Evolutionary conservation across 2,888 invertebrate genomes (phyloP).

Genomic region (Dolomedes plantarius): DNA sequence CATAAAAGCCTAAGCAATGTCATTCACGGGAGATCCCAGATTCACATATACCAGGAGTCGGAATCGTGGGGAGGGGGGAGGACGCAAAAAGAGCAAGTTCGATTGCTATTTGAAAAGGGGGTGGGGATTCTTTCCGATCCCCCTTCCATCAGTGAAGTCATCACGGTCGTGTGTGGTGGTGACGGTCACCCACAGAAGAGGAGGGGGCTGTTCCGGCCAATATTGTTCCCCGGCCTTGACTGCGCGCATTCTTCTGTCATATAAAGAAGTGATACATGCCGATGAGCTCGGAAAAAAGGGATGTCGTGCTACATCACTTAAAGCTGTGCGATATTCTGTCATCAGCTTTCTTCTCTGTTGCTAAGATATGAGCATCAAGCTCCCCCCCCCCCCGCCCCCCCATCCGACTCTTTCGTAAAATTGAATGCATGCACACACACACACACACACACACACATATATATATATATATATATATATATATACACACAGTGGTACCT

Average conservation of each 20-base stretch:
- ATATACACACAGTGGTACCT: too few relatives aligned
- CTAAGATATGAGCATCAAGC: too few relatives aligned
- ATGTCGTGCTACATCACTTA: too few relatives aligned
- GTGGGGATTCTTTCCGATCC: background rate
- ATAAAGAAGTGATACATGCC: background rate
- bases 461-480: too few relatives aligned
- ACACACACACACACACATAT: too few relatives aligned
- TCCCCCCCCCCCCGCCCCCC: too few relatives aligned
- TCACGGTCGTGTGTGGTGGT: slow-evolving; percentile 40
- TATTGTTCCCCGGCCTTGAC: background rate
- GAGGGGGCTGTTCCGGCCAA: background rate
- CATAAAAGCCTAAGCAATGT: background rate
- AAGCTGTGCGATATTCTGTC: too few relatives aligned
- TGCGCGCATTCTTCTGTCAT: background rate
- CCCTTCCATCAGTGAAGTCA: slow-evolving; percentile 38
- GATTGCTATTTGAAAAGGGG: slow-evolving; percentile 56
- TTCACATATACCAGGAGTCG: background rate
- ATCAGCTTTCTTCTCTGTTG: too few relatives aligned
- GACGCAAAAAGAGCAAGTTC: slow-evolving; percentile 36
- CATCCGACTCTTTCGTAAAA: too few relatives aligned
- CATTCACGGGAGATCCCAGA: slow-evolving; percentile 5
- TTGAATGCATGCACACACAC: too few relatives aligned
- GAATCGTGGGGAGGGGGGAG: too few relatives aligned
- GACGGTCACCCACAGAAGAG: slow-evolving; percentile 33
- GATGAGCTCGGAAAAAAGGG: too few relatives aligned